Base-by-base conservation (phyloP, 2,113 vertebrate species). In the Pomatorhinus ruficollis region DNA sequence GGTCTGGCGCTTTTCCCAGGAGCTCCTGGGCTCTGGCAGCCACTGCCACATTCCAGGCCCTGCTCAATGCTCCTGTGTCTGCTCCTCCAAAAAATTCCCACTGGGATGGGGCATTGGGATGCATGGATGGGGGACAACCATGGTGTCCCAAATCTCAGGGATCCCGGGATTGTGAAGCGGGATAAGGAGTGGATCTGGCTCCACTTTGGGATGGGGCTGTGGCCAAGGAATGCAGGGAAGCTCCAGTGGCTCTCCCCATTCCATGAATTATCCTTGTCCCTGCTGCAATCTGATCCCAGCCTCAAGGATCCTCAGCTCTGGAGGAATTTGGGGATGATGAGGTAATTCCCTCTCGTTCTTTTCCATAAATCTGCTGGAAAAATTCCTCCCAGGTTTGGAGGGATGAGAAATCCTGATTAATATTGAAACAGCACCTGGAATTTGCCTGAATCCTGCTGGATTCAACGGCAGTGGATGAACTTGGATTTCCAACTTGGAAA, bases 1-100 rank as follows among this genome's bases (percentile, higher is more conserved):
- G 10, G 27, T 53, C 96, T 97, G 96, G 96, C 96, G 6, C 61
- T 30, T 93, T 81, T 84, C 96, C 96, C 95, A 50, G 76, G 56
- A 87, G 90, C 90, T 95, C 84, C 95, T 47, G 77, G 87, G 35
- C 11, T 44, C 78, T 87, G 93, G 96, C 95, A 91, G 70, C 86
- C 19, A 53, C 87, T 71, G 78, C 78, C 61, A 37, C 24, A 4
- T 94, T 97, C 95, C 94, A 89, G 49, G 53, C 66, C 27, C 70
- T 0, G 2, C 87, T 97, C 95, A 97, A 97, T 93, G 90, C 92
- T 61, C 70, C 85, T 85, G 88, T 96, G 95, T 95, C 74, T 87
- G 84, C 49, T 52, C 65, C 75, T 85, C 40, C 16, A 11, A 25
- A 57, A 20, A 7, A 22, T 60, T 87, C 91, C 47, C 68, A 31